Base-by-base conservation (phyloP, 2,888 invertebrate species). In the Trichogramma dendrolimi region DNA sequence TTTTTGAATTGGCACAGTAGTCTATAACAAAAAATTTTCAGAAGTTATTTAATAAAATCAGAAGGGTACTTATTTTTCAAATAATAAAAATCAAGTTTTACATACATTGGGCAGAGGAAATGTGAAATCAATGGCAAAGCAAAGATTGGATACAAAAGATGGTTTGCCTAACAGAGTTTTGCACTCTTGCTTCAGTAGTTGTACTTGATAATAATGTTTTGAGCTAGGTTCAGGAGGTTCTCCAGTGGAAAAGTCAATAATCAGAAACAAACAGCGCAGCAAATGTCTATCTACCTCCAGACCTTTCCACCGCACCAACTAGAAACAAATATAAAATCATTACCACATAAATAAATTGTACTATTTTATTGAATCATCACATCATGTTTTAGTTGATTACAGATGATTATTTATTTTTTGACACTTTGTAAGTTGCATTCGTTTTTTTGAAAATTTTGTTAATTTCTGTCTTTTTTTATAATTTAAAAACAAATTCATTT, bases 201-300 rank as follows among this genome's bases (percentile, higher is more conserved):
- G 87, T 77, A 86, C 83, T 85, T 91, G 84, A 65, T 77, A 80
- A 68, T 79, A 80, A 71, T 82, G 82, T 71, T 79, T 76, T 75
- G 83, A 83, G 67, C 79, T 80, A 68, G 79, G 76, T 68, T 80
- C 80, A 66, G 85, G 84, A 67, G 86, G 83, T 70, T 86, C 82
- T 82, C 84, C 78, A 73, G 84, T 75, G 81, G 83, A 88, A 84
- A 93, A 91, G 80, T 94, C 90, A 79, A 94, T 89, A 75, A 88
- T 87, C 75, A 94, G 91, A 82, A 96, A 91, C 81, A 96, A 87
- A 84, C 92, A 92, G 85, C 92, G 93, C 85, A 95, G 88, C 81
- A 94, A 88, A 86, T 96, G 94, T 84, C 94, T 90, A 85, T 96
- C 95, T 83, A 95, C 95, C 88, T 96, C 95, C 84, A 93, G 87